Evolutionary conservation across 2,888 invertebrate genomes (phyloP), one percentile per base, ranked within the genome.

Genomic region (Zaprionus lineosus): DNA sequence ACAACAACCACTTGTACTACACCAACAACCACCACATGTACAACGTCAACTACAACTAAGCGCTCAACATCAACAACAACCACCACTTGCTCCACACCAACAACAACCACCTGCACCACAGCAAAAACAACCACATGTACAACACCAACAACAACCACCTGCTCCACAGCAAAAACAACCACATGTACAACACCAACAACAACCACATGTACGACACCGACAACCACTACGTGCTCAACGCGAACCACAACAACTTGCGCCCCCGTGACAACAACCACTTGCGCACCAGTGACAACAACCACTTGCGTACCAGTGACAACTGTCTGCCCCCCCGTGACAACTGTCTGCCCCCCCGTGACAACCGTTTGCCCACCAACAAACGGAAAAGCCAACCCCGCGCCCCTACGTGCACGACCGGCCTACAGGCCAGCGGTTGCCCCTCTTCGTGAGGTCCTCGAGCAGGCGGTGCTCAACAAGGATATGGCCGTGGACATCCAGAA

Each of bases 401-500:
- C 63, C 8, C 19, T 81, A 3, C 41, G 74, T n/a, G 62, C 44
- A 0, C 55, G 65, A 11, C 75, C 85, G 31, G 29, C 41, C 1
- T 36, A 9, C 0, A 41, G 51, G 16, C 81, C 81, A 2, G n/a
- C 9, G 14, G 37, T 34, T n/a, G 29, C 16, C 1, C 52, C 51
- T 1, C 1, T 64, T 16, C 24, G 43, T 3, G 71, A 59, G 21
- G 29, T 29, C 1, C 6, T 46, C 2, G 6, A 12, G 2, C 37
- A 36, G 1, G 36, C 40, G 40, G 8, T 52, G 5, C 11, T 64
- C 9, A 1, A 40, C 8, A 63, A 68, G 3, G 48, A 64, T 4
- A 11, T 61, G 18, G 82, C 59, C 37, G 67, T 74, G 40, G 48
- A 71, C 26, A 34, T 75, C 1, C 85, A 86, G 37, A 66, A 75